These are phyloP conservation scores for Oreocharis arfaki DNA, from an alignment of 2,113 vertebrate genomes.

Conservation along the genomic window DNA sequence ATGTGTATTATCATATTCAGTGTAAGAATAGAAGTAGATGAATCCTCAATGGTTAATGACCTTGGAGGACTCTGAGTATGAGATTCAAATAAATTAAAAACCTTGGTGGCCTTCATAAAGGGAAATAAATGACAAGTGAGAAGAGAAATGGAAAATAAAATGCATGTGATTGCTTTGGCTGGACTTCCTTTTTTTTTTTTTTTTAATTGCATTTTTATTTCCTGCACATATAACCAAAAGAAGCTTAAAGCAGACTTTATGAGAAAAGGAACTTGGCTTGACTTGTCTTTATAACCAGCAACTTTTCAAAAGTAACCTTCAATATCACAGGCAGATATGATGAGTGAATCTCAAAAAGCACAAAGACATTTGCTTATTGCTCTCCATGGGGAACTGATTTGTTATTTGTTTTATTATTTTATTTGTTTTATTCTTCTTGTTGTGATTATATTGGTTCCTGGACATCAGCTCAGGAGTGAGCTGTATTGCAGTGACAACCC, in stretches of 20 bases:
- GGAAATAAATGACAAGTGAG: constrained; percentile 14
- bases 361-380: background rate
- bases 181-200: background rate
- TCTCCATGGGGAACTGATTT: background rate
- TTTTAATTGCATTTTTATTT: constrained; percentile 22
- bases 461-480: background rate
- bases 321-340: background rate
- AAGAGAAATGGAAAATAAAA: constrained; percentile 17
- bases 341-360: background rate
- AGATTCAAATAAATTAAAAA: constrained; percentile 14
- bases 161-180: background rate
- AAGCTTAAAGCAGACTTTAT: background rate
- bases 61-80: background rate
- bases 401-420: background rate
- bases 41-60: background rate
- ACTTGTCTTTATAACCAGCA: background rate
- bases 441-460: background rate
- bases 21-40: background rate
- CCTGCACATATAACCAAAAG: background rate
- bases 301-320: background rate
- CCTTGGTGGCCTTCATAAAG: background rate
- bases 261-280: background rate
- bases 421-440: background rate
- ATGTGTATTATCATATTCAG: background rate
- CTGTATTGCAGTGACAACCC: background rate